Evolutionary conservation across 2,888 invertebrate genomes (phyloP).

Genomic region (Protonemura montana): DNA sequence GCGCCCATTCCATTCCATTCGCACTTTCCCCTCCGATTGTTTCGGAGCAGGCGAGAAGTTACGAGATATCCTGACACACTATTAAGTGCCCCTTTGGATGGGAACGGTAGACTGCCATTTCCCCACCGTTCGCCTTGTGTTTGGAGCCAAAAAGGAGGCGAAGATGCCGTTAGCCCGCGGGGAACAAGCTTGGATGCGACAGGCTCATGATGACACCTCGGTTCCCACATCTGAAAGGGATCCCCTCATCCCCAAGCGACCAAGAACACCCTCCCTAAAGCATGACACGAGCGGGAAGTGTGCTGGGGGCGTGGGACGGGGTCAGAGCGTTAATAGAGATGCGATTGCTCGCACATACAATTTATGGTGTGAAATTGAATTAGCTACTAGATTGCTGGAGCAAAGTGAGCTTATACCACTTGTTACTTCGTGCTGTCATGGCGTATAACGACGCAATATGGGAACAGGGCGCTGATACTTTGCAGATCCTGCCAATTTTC

Average conservation of each 20-base stretch:
- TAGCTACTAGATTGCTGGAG: not conserved
- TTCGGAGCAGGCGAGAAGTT: not conserved
- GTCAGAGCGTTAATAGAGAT: slow-evolving; percentile 28
- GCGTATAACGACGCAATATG: too few species aligned
- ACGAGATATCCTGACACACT: slow-evolving; percentile 12
- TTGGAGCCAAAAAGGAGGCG: not conserved
- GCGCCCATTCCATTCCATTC: not conserved
- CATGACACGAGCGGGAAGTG: not conserved
- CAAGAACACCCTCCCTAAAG: not conserved
- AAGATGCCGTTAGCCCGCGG: not conserved
- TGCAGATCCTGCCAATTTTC: too few species aligned
- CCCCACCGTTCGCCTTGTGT: not conserved
- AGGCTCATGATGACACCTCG: not conserved
- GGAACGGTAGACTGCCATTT: not conserved
- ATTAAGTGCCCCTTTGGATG: slow-evolving; percentile 12
- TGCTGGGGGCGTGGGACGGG: not conserved
- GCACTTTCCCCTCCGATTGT: not conserved
- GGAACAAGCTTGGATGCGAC: not conserved
- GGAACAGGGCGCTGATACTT: too few species aligned
- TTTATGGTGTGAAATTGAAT: slow-evolving; percentile 39
- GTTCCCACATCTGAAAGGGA: slow-evolving; percentile 7
- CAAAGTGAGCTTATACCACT: not conserved
- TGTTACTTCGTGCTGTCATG: not conserved
- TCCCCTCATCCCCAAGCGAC: not conserved
- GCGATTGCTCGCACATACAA: slow-evolving; percentile 30